Base-by-base conservation (phyloP, 2,888 invertebrate genomes). In the Antheraea yamamai region DNA sequence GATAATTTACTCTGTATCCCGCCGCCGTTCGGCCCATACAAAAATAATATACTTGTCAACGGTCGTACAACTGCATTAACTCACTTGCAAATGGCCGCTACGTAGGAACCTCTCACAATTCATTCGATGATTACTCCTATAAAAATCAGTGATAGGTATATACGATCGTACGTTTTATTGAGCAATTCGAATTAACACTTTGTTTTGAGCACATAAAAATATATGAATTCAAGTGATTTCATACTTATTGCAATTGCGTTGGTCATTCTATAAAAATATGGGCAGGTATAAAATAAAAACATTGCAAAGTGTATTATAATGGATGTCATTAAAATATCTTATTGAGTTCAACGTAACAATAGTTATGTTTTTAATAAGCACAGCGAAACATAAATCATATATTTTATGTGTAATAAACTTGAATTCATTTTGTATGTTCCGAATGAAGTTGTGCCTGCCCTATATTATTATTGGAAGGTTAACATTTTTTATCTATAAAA, bases 251-350 rank as follows among this genome's bases (percentile, higher is more conserved):
- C 39, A 74, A 81, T 79, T 79, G 12, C 23, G 23, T 78, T 75
- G 76, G 78, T 78, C 83, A 82, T 82, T 84, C 81, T 84, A 78
- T 80, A 76, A 78, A 85, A 79, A 81, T 84, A 87, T 79, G 84
- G 83, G 73, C 81, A 82, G 81, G 84, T 87, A 30, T 10, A 6
- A 82, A 89, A 83, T 81, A 85, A 88, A 88, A 90, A 87, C 84
- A 84, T 80, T 81, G 80, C 23, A 6, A 20, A 16, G 55, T 47
- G 20, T 55, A 20, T 55, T 83, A 82, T 79, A 84, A 87, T 92
- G 88, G 88, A 90, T 88, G 89, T 90, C 88, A 84, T 87, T 89
- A 89, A 85, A 88, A 90, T 89, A 91, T 87, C 90, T 92, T 92
- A 92, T 91, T 86, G 86, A 85, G 83, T 82, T 84, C 84, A 85